Base-by-base conservation (phyloP, 1,140 invertebrate genomes). In the Neuroterus valhalla region DNA sequence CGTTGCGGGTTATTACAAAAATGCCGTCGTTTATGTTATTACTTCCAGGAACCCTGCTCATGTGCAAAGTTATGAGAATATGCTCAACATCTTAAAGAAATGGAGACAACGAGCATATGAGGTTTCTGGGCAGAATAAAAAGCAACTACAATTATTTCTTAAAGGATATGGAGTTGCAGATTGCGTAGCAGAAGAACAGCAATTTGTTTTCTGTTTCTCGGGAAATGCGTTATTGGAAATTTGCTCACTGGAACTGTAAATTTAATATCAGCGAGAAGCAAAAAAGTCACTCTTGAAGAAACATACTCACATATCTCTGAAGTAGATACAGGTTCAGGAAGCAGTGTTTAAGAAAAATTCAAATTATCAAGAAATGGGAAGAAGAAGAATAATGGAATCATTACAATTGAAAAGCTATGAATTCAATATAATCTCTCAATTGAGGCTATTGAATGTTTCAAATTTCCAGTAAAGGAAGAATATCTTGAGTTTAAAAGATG, bases 81-180 rank as follows among this genome's bases (percentile, higher is more conserved):
- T 62, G 55, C 55, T 26, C 26, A 23, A 6, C 23, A 62, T 31
- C 55, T 62, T 12, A 62, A 62, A 62, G 55, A 62, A 62, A 62
- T 62, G 31, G 55, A 62, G 55, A 62, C 55, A 62, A 62, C 31
- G 23, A 62, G 55, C 26, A 62, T 62, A 26, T 62, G 55, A 62
- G 55, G 26, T 31, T 62, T 50, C 55, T 12, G 23, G 55, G 23
- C 6, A 12, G 1, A 55, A 21, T 11, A 62, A 62, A 62, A 62
- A 62, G 31, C 15, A 62, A 62, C 55, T 62, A 62, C 55, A 62
- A 62, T 31, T 31, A 62, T 62, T 62, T 8, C 3, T 14, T 26
- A n/a, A 62, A 31, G 55, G 12, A 62, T 62, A 62, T 62, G 55
- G 23, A 62, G 26, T 23, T 26, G 21, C 55, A 62, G 55, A 23